Conservation (phyloP, 2,797 vertebrate genomes). For the Orientallactaga sibirica region DNA sequence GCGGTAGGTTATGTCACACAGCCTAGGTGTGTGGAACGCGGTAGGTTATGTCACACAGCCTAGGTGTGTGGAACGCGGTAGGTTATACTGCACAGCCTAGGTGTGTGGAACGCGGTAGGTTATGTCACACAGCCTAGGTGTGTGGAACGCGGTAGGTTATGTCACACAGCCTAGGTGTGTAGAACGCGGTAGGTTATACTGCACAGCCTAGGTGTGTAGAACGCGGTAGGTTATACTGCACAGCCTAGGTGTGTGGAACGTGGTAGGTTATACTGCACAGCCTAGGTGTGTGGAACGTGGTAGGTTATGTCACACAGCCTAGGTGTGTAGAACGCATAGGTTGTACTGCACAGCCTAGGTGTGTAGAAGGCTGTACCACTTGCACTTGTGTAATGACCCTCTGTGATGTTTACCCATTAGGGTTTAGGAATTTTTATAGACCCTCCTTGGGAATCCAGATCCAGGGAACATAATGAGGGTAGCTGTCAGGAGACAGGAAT, state of each 20-base stretch:
- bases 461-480: not conserved
- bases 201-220: no score
- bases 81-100: not conserved
- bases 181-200: not conserved
- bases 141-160: not conserved
- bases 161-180: not conserved
- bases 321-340: not conserved
- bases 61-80: not conserved
- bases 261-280: no score
- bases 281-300: no score
- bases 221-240: not conserved
- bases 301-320: not conserved
- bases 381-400: no score
- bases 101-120: not conserved
- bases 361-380: no score
- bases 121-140: no score
- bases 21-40: not conserved
- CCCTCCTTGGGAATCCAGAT: not conserved
- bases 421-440: not conserved
- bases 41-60: no score
- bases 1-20: not conserved
- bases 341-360: no score
- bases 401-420: not conserved
- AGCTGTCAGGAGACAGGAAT: not conserved
- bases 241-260: not conserved